These are phyloP conservation scores for Sturnus vulgaris DNA, from an alignment of 2,113 vertebrate genomes.

Conservation along the genomic window DNA sequence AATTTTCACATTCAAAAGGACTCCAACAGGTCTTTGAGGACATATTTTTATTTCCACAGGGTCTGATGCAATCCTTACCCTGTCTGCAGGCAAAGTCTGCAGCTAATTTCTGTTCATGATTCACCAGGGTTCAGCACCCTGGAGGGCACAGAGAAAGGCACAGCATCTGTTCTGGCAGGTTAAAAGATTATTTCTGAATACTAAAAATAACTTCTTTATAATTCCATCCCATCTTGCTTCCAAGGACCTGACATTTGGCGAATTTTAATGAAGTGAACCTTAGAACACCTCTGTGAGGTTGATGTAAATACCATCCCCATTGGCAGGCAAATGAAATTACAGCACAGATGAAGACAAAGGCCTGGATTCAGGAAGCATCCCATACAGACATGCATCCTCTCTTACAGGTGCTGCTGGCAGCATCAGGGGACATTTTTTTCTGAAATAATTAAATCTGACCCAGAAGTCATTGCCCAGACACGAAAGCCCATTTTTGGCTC, in stretches of 20 bases:
- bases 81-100: neutral
- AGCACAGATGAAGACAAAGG: neutral
- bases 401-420: neutral
- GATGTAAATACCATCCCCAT: neutral
- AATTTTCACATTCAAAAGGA: neutral
- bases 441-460: neutral
- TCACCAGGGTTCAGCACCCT: neutral
- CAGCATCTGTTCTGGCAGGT: neutral
- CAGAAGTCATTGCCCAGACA: neutral
- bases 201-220: neutral
- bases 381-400: neutral
- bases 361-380: neutral
- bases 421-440: neutral
- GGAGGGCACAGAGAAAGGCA: neutral
- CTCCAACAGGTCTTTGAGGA: neutral
- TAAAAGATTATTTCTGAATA: neutral
- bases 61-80: neutral
- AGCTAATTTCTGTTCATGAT: conserved; percentile 2
- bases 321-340: neutral
- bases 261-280: neutral
- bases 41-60: neutral
- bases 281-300: neutral
- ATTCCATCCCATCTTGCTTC: neutral
- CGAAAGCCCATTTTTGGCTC: neutral
- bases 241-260: neutral